Evolutionary conservation across 2,888 invertebrate species (phyloP).

Genomic region (Cephus pygmeus): DNA sequence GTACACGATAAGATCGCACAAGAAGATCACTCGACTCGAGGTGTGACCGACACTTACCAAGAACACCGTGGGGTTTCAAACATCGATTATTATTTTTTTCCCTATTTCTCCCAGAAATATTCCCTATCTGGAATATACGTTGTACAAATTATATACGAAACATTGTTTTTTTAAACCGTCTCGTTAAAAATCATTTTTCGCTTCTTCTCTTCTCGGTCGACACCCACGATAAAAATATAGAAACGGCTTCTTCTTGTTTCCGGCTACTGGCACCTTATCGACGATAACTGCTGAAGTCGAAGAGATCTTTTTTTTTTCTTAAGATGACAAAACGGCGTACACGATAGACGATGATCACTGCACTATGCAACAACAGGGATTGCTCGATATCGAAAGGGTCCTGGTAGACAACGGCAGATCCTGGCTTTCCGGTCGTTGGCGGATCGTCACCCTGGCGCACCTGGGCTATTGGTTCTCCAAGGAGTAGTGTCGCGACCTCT

Average conservation of each 20-base stretch:
- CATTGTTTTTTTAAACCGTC: neutral
- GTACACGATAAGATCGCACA: conserved; percentile 1
- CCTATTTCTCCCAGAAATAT: conserved; percentile 13
- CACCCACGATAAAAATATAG: neutral
- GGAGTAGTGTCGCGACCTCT: conserved; percentile 87
- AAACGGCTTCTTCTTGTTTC: neutral
- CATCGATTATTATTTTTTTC: neutral
- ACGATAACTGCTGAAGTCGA: neutral
- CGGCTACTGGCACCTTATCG: neutral
- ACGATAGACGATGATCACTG: conserved; percentile 40
- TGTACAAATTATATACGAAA: neutral
- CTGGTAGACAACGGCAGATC: conserved; percentile 43
- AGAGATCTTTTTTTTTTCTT: neutral
- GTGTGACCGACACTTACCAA: conserved; percentile 13
- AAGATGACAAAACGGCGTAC: neutral
- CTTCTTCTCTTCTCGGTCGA: neutral
- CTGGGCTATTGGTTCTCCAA: conserved; percentile 83
- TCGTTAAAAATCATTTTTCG: neutral
- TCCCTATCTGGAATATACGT: conserved; percentile 19
- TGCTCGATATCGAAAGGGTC: conserved; percentile 44
- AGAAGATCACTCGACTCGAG: conserved; percentile 14
- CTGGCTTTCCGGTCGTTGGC: conserved; percentile 46
- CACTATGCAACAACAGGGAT: conserved; percentile 63
- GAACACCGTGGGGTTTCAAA: neutral
- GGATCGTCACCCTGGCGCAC: conserved; percentile 59